Evolutionary conservation across 1,140 invertebrate genomes (phyloP).

Genomic region (Lasaia peninsularis): DNA sequence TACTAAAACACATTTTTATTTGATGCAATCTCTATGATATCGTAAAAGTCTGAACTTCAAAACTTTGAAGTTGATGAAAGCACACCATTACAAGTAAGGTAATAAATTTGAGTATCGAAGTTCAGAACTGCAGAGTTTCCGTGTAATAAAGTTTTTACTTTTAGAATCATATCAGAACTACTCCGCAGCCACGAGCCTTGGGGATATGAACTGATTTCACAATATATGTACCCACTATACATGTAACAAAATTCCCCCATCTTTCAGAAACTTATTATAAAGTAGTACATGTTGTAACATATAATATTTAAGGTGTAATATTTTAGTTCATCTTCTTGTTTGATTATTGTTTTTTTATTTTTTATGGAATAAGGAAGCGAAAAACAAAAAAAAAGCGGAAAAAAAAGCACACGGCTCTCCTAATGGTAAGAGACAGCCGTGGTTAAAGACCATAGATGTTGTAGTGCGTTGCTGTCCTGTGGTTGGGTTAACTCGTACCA

Average conservation of each 20-base stretch:
- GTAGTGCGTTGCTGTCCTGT: too few relatives aligned
- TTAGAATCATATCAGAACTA: constrained; percentile 18
- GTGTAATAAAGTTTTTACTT: constrained; percentile 18
- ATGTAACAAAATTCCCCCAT: background rate
- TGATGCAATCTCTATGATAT: too few relatives aligned
- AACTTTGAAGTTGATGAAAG: background rate
- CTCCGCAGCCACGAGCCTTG: background rate
- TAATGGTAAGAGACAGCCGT: too few relatives aligned
- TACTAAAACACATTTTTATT: too few relatives aligned
- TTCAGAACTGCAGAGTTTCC: background rate
- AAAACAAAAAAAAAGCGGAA: too few relatives aligned
- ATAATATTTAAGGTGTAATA: too few relatives aligned
- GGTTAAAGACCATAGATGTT: too few relatives aligned
- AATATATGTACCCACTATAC: constrained; percentile 13
- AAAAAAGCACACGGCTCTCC: too few relatives aligned
- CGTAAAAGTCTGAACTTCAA: background rate
- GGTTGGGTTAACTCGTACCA: too few relatives aligned
- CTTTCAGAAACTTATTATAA: constrained; percentile 6
- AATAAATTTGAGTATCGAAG: constrained; percentile 8
- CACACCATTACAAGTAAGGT: background rate
- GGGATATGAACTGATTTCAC: constrained; percentile 22
- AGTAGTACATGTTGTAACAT: background rate
- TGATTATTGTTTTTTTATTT: too few relatives aligned
- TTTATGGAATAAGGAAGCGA: too few relatives aligned
- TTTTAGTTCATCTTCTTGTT: too few relatives aligned